Conservation (phyloP, 2,888 invertebrate genomes). For the Ophonus ardosiacus region DNA sequence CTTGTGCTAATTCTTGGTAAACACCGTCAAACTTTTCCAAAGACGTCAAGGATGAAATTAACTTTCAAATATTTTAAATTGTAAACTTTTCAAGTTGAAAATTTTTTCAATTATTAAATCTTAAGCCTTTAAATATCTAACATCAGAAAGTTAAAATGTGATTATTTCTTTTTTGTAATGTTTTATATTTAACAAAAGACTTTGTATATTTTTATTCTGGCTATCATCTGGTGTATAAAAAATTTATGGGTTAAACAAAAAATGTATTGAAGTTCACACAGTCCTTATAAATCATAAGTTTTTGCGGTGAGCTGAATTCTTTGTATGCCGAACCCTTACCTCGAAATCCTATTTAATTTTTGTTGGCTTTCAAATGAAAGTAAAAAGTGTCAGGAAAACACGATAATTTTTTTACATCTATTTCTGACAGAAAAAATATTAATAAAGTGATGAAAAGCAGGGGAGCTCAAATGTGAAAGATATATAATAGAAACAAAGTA, state of each 20-base stretch:
- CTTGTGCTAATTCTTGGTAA: constrained; percentile 7
- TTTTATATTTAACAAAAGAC: neutral
- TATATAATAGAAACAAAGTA: no score
- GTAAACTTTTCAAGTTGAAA: constrained; percentile 15
- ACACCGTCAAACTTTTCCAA: constrained; percentile 7
- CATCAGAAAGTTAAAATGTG: neutral
- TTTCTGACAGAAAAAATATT: no score
- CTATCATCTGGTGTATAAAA: neutral
- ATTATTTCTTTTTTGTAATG: neutral
- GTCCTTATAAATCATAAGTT: constrained; percentile 22
- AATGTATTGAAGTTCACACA: neutral
- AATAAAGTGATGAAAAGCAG: no score
- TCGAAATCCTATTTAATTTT: neutral
- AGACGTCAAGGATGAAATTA: neutral
- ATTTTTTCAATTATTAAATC: constrained; percentile 8
- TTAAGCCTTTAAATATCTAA: neutral
- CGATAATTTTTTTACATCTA: no score
- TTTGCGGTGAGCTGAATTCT: neutral
- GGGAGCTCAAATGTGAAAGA: no score
- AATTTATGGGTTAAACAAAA: constrained; percentile 20
- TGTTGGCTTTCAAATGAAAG: no score
- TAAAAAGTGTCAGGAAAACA: no score
- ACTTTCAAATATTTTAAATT: constrained; percentile 6
- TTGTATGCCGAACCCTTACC: neutral
- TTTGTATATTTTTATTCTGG: neutral